Evolutionary conservation across 2,888 invertebrate species (phyloP).

Genomic region (Venustoraphidia nigricollis): DNA sequence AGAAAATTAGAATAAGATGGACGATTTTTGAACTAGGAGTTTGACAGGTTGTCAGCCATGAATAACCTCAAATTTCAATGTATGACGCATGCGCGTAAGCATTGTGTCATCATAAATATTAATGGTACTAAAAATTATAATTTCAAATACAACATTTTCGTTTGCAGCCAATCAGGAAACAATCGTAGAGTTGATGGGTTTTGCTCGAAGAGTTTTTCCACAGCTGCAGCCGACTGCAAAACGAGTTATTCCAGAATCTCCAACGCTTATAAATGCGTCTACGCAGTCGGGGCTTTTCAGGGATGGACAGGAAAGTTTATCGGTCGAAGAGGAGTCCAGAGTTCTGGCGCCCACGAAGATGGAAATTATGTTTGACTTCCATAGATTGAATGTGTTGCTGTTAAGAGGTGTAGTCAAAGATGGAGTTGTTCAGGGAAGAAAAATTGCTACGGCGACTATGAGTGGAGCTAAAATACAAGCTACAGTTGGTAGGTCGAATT

Average conservation of each 20-base stretch:
- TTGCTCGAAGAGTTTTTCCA: slow-evolving; percentile 57
- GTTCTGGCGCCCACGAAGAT: slow-evolving; percentile 20
- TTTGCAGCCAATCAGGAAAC: slow-evolving; percentile 82
- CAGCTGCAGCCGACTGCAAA: slow-evolving; percentile 15
- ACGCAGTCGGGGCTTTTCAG: too few species aligned
- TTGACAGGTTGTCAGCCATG: too few species aligned
- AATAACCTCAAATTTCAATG: too few species aligned
- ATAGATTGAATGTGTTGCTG: slow-evolving; percentile 74
- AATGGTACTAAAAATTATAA: too few species aligned
- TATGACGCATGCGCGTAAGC: too few species aligned
- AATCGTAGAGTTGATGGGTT: slow-evolving; percentile 83
- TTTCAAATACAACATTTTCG: neutral
- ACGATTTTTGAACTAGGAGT: too few species aligned
- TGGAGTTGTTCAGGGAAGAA: slow-evolving; percentile 56
- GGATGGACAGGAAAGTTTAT: too few species aligned
- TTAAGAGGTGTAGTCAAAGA: slow-evolving; percentile 62
- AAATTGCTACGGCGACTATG: slow-evolving; percentile 89
- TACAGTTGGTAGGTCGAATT: slow-evolving; percentile 40
- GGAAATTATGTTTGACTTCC: slow-evolving; percentile 85
- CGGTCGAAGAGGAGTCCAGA: neutral
- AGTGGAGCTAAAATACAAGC: slow-evolving; percentile 82
- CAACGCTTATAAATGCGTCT: neutral
- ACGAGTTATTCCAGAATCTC: slow-evolving; percentile 10
- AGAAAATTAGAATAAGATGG: too few species aligned
- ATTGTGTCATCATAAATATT: too few species aligned